Conservation (phyloP, 2,113 vertebrate genomes). For the Hypanus sabinus region DNA sequence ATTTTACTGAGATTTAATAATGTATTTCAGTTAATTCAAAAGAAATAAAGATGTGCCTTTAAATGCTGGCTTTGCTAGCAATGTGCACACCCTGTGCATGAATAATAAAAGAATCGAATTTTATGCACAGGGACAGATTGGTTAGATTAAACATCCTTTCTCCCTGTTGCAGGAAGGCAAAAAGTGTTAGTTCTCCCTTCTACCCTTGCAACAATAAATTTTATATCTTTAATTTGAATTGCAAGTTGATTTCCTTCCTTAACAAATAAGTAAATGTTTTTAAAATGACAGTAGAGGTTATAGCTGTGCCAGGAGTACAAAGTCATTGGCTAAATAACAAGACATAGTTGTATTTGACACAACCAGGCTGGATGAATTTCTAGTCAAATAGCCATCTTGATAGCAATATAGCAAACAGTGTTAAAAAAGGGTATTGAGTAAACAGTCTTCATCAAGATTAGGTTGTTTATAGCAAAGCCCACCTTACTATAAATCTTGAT, state of each 20-base stretch:
- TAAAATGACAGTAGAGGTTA: neutral
- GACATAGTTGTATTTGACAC: neutral
- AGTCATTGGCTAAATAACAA: neutral
- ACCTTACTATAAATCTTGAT: neutral
- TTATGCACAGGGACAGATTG: neutral
- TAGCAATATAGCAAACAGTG: neutral
- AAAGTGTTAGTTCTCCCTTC: neutral
- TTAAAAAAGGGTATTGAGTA: neutral
- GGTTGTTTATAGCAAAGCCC: neutral
- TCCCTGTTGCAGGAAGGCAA: neutral
- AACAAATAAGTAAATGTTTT: neutral
- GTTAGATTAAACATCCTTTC: neutral
- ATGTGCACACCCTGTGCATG: too few relatives aligned
- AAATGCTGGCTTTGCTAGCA: too few relatives aligned
- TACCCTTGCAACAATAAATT: neutral
- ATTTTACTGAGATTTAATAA: neutral
- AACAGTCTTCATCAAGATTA: neutral
- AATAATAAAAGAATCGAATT: neutral
- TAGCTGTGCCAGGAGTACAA: neutral
- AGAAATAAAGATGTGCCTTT: too few relatives aligned
- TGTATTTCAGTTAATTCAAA: too few relatives aligned
- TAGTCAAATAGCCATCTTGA: neutral
- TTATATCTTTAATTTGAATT: neutral
- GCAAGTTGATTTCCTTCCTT: neutral
- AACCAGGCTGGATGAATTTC: too few relatives aligned